These are phyloP conservation scores for Aethes cnicana DNA, from an alignment of 2,888 invertebrate genomes.

Conservation along the genomic window DNA sequence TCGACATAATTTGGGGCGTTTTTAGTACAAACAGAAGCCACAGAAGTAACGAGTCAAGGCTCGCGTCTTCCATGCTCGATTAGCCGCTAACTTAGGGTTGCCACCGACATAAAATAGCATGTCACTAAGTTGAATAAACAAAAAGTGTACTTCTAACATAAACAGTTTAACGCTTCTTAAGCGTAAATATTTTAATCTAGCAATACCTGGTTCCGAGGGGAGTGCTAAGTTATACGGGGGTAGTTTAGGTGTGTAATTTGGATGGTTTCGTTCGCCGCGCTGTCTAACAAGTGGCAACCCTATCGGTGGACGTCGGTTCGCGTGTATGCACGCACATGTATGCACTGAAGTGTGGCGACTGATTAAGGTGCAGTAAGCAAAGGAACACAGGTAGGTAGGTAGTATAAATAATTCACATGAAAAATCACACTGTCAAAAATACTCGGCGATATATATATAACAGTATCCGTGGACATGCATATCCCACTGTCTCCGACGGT, in stretches of 20 bases:
- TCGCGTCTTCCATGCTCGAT: constrained; percentile 11
- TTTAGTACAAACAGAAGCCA: constrained; percentile 20
- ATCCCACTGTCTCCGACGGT: constrained; percentile 59
- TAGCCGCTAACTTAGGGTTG: constrained; percentile 21
- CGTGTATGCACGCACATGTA: constrained; percentile 39
- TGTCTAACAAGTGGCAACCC: constrained; percentile 22
- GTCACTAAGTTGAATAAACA: constrained; percentile 7
- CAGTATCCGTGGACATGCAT: constrained; percentile 64
- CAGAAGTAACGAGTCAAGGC: constrained; percentile 15
- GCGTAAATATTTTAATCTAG: constrained; percentile 16
- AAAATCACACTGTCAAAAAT: constrained; percentile 75
- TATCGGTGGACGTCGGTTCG: constrained; percentile 17
- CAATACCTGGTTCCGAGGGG: constrained; percentile 25
- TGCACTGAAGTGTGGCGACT: constrained; percentile 45
- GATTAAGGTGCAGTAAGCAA: constrained; percentile 65
- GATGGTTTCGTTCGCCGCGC: constrained; percentile 10
- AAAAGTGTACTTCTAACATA: constrained; percentile 22
- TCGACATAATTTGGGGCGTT: neutral
- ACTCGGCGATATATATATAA: constrained; percentile 64
- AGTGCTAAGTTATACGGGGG: constrained; percentile 12
- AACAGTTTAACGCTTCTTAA: constrained; percentile 11
- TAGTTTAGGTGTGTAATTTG: constrained; percentile 11
- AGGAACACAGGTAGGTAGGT: constrained; percentile 73
- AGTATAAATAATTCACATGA: constrained; percentile 76
- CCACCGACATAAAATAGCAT: constrained; percentile 14